Evolutionary conservation across 1,140 invertebrate genomes (phyloP).

Genomic region (Aphidius gifuensis): DNA sequence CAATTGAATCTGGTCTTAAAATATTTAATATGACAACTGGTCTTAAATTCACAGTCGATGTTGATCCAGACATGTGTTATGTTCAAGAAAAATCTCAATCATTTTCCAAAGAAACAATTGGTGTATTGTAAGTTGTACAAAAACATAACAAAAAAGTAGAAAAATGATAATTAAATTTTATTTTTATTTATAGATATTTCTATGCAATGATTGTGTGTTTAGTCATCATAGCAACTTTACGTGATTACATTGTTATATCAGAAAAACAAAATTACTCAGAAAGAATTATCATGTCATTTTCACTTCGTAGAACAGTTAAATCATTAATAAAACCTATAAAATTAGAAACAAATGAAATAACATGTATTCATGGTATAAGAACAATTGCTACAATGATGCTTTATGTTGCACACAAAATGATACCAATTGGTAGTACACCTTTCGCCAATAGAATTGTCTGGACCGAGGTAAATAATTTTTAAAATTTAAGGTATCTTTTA

Average conservation of each 20-base stretch:
- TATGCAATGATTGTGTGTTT: constrained; percentile 48
- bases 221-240: constrained; percentile 44
- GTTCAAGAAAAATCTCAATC: constrained; percentile 47
- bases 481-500: neutral
- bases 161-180: constrained; percentile 1
- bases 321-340: constrained; percentile 39
- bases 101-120: constrained; percentile 50
- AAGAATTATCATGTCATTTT: constrained; percentile 58
- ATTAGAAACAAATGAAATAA: constrained; percentile 53
- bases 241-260: constrained; percentile 42
- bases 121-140: constrained; percentile 44
- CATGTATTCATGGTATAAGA: constrained; percentile 63
- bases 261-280: constrained; percentile 51
- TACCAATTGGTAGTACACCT: constrained; percentile 60
- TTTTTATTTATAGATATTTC: constrained; percentile 43
- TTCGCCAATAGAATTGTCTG: constrained; percentile 62
- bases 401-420: constrained; percentile 63
- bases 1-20: constrained; percentile 57
- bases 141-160: constrained; percentile 2
- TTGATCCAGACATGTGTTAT: constrained; percentile 61
- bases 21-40: constrained; percentile 60
- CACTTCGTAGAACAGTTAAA: constrained; percentile 49
- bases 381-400: constrained; percentile 59
- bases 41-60: constrained; percentile 58
- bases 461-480: constrained; percentile 54